Conservation (phyloP, 2,113 vertebrate species). For the Melospiza melodia region DNA sequence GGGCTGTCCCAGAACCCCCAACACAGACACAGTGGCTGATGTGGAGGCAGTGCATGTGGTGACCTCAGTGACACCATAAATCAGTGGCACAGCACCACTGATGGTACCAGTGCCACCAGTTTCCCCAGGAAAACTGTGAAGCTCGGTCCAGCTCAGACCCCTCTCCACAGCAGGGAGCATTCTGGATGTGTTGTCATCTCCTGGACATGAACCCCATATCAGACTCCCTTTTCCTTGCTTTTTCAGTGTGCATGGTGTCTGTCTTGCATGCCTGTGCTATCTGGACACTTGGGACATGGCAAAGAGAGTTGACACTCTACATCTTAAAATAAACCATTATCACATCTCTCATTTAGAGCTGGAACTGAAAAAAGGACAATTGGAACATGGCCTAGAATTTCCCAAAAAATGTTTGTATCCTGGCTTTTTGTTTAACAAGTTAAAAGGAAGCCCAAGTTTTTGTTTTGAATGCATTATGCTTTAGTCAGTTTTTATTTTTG, state of each 20-base stretch:
- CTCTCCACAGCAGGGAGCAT: not conserved
- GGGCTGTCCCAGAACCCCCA: not conserved
- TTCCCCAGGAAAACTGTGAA: not conserved
- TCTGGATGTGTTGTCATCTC: not conserved
- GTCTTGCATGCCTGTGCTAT: not conserved
- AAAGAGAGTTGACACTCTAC: not conserved
- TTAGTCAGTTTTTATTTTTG: conserved; percentile 34
- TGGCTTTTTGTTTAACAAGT: conserved; percentile 1
- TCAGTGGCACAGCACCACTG: not conserved
- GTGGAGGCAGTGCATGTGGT: not conserved
- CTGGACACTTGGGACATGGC: not conserved
- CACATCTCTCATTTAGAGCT: not conserved
- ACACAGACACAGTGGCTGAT: not conserved
- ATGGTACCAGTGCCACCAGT: not conserved
- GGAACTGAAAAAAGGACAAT: not conserved
- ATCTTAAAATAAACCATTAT: not conserved
- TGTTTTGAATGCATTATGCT: not conserved
- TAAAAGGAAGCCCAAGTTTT: conserved; percentile 1
- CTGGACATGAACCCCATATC: not conserved
- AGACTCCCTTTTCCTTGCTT: not conserved
- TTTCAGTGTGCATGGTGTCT: not conserved
- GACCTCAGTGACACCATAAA: not conserved
- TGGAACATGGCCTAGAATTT: not conserved
- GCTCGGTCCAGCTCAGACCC: not conserved
- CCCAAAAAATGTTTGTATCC: not conserved